Conservation (phyloP, 1,140 invertebrate species). For the Drosophila ohnishii region DNA sequence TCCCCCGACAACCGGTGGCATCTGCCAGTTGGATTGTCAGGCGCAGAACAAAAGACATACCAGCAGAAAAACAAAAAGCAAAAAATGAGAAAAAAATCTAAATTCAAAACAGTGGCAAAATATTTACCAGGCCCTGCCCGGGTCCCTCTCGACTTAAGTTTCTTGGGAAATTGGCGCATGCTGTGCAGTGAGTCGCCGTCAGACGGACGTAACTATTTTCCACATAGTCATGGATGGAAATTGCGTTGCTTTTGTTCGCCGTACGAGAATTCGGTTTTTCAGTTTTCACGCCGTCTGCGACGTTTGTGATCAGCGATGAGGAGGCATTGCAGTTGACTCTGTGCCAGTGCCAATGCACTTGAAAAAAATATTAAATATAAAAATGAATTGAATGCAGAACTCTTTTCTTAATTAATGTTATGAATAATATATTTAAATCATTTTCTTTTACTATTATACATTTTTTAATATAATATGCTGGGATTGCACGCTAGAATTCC, state of each 20-base stretch:
- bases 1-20: conserved; percentile 36
- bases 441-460: too few species aligned
- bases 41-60: conserved; percentile 52
- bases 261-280: conserved; percentile 41
- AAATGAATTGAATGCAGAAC: background rate
- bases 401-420: too few species aligned
- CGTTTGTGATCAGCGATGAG: conserved; percentile 51
- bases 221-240: conserved; percentile 63
- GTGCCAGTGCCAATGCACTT: conserved; percentile 7
- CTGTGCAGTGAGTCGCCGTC: conserved; percentile 70
- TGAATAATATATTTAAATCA: too few species aligned
- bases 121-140: conserved; percentile 67
- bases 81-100: conserved; percentile 23
- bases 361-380: too few species aligned
- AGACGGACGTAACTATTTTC: conserved; percentile 63
- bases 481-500: background rate
- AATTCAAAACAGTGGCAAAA: conserved; percentile 76
- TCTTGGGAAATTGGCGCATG: conserved; percentile 79
- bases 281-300: conserved; percentile 57
- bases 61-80: conserved; percentile 35
- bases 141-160: conserved; percentile 51
- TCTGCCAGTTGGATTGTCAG: conserved; percentile 42
- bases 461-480: too few species aligned
- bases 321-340: conserved; percentile 43
- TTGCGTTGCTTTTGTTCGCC: conserved; percentile 74